Evolutionary conservation across 2,113 vertebrate genomes (phyloP), one percentile per base, ranked within the genome.

Genomic region (Zosterops pallidus): DNA sequence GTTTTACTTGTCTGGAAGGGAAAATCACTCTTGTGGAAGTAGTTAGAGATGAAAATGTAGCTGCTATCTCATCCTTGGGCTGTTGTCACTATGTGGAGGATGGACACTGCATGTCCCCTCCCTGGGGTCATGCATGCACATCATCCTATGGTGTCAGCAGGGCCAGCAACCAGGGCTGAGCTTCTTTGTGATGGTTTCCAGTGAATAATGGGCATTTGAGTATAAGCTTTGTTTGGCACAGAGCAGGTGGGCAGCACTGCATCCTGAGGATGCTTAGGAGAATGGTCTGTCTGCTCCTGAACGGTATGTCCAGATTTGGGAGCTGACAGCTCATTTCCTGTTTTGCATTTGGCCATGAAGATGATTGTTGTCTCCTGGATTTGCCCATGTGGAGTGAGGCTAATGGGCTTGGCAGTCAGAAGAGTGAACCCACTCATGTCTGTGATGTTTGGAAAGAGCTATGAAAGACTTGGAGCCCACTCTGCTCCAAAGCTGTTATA

Each of bases 301-400:
- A 74, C 2, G 1, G 0, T 9, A 9, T 31, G 35, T 46, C 44
- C 0, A 2, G 56, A 39, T 55, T 22, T 52, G 70, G 62, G 79
- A 83, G 49, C 44, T 31, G 18, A n/a, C 39, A 28, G 37, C 53
- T 76, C 3, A 2, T 70, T 89, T 75, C 47, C 60, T 44, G 0
- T 59, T 87, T 68, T 59, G 33, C 49, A 18, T 63, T 52, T 59
- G 71, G 72, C 37, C 2, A 0, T 23, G 49, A 80, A 47, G 46
- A 21, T 28, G 14, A 28, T 42, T 2, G 2, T 28, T 65, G 50
- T 55, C 63, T 82, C 41, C 50, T 60, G n/a, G 41, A 25, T 64
- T 62, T 86, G 75, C 41, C 53, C 2, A 1, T 2, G 2, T 65
- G 57, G 62, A 76, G 39, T 17, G n/a, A 76, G 37, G 69, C 56